Base-by-base conservation (phyloP, 1,140 invertebrate genomes). In the Philaenus spumarius region DNA sequence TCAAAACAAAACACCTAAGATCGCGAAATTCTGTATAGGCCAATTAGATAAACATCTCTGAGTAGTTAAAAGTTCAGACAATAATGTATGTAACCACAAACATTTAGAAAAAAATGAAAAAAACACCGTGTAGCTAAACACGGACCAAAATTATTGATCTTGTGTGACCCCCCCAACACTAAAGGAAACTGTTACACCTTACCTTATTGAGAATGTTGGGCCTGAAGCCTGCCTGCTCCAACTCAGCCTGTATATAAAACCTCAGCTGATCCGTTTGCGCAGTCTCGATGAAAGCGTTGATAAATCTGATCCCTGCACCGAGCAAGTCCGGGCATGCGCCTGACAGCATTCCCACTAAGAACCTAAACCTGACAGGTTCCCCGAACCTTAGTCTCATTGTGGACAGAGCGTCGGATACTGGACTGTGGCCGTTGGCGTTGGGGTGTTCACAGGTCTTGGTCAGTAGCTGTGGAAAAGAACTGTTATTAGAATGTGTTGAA, bases 341-440 rank as follows among this genome's bases (percentile, higher is more conserved):
- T 61, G 85, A 83, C 22, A 95, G 78, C 74, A 95, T 93, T 2
- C 91, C 91, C 7, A 93, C 85, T 0, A 96, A 79, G 67, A 96
- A 87, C 53, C 93, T 81, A 73, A 95, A 96, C 64, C 93, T 78
- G 2, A 94, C 92, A 0, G 92, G 90, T 69, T 97, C 93, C 19
- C 91, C 93, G 68, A 92, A 93, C 30, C 91, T 78, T 0, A 97
- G 74, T 14, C 93, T 80, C 39, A 96, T 75, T 0, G 91, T 93
- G 0, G 91, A 91, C 55, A 96, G 81, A 0, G 93, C 91, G 71
- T 97, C 93, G 0, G 92, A 88, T 11, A 95, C 88, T 57, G 87
- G 82, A 0, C 80, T 80, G 72, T 92, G 89, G 5, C 90, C 91
- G 64, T 75, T 63, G 65, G 71, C 70, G 57, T 62, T 68, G 2